Base-by-base conservation (phyloP, 2,113 vertebrate genomes). In the Petrocephalus microphthalmus region DNA sequence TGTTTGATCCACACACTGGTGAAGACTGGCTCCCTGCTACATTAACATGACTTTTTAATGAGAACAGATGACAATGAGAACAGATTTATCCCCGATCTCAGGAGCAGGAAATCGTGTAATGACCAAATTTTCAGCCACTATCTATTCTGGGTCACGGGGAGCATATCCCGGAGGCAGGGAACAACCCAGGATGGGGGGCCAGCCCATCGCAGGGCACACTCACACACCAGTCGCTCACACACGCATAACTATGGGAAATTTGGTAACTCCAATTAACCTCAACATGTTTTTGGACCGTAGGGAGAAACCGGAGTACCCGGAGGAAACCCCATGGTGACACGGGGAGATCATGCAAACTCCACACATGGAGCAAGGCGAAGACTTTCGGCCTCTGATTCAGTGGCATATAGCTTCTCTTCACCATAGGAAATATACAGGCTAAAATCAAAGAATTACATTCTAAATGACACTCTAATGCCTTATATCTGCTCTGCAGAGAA, bases 41-140 rank as follows among this genome's bases (percentile, higher is more conserved):
- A 87, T 7, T 37, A n/a, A 81, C 57, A 25, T 47, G 84, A 53
- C 49, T 81, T 87, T 71, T 74, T n/a, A 87, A n/a, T n/a, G n/a
- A 86, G 64, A 51, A 52, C n/a, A 85, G 71, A 83, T 57, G 49
- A 64, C 25, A 81, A 82, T 82, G 85, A 89, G 71, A 51, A 17
- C 87, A 71, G 85, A 87, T 83, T 89, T 52, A 82, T 89, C 67
- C 33, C 5, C 47, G 78, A 25, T 82, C 33, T 84, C 53, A 88
- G 81, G 29, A 33, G 82, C 81, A 88, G 88, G 81, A 84, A 88
- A 84, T 60, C 29, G 57, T 37, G 19, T 86, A 84, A 20, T 57
- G 51, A 33, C 3, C 20, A 33, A 17, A n/a, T 17, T 33, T 42
- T 57, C 85, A 87, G 67, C 37, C 67, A 49, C 37, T 45, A 42